Evolutionary conservation across 2,888 invertebrate species (phyloP), one percentile per base, ranked within the genome.

Genomic region (Chymomyza caudatula): DNA sequence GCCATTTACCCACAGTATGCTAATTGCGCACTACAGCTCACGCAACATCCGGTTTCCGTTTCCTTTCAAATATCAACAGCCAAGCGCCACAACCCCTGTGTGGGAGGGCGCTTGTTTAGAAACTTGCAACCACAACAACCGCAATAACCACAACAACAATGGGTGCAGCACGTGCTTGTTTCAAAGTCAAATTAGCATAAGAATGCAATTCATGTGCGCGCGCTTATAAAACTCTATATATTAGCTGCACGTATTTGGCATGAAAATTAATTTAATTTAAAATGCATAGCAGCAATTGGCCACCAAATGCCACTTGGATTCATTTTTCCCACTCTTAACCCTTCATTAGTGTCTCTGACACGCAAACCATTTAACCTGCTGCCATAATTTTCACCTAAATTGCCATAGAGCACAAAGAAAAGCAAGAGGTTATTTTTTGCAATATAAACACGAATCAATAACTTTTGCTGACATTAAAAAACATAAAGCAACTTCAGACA

Each of bases 361-460:
- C 42, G 59, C 69, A 53, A 60, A 63, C 20, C 58, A 61, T 71
- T 65, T 60, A 67, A 52, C 63, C 62, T 51, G 60, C 53, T 69
- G 61, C 62, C 57, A 60, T 65, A 49, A 71, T 69, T 78, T 67
- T 62, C 59, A 74, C 11, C 47, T 64, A 69, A 70, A 60, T 76
- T 68, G 51, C 52, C 56, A 57, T 20, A 62, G 49, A 17, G 42
- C 52, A 57, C 25, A 51, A 20, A 20, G 59, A 59, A 5, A 19
- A 43, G 55, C 49, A 47, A 63, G 47, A 53, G n/a, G 19, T 60
- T 20, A 5, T 15, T 44, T 63, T 71, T 74, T 67, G 74, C 65
- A 70, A 80, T 80, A 65, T 67, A 62, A 63, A 76, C 73, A 63
- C 49, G 67, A 80, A 80, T 80, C 86, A 80, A 80, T 80, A 80